Conservation (phyloP, 1,140 invertebrate species). For the Drosophila micromelanica region DNA sequence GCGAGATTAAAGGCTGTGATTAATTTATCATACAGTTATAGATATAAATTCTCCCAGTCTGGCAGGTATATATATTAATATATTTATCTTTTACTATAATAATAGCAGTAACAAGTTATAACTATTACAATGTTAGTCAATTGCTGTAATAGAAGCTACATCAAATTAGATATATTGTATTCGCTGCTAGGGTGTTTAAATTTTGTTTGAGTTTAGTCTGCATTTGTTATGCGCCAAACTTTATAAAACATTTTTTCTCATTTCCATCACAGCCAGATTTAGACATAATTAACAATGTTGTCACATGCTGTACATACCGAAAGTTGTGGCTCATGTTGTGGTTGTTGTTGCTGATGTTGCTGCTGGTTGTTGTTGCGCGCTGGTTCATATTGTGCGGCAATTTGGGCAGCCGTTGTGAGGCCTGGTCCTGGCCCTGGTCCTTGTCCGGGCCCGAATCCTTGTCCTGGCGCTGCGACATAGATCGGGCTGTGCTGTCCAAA, state of each 20-base stretch:
- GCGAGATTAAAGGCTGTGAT: too few relatives aligned
- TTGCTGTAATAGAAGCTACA: too few relatives aligned
- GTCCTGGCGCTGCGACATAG: slow-evolving; percentile 58
- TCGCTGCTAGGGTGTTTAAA: too few relatives aligned
- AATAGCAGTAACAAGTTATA: too few relatives aligned
- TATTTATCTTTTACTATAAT: too few relatives aligned
- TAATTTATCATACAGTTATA: too few relatives aligned
- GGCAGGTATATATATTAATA: too few relatives aligned
- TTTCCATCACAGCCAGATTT: slow-evolving; percentile 4
- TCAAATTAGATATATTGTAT: too few relatives aligned
- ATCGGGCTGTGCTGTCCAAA: slow-evolving; percentile 71
- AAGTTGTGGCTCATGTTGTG: slow-evolving; percentile 62
- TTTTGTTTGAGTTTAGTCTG: background rate
- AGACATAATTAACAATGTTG: slow-evolving; percentile 7
- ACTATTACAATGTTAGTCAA: too few relatives aligned
- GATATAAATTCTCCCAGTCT: too few relatives aligned
- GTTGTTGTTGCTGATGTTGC: slow-evolving; percentile 48
- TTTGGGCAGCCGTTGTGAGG: slow-evolving; percentile 73
- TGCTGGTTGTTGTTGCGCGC: slow-evolving; percentile 67
- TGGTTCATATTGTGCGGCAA: slow-evolving; percentile 81
- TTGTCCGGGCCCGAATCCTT: slow-evolving; percentile 22
- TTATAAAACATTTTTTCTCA: background rate
- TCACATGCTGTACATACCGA: slow-evolving; percentile 58
- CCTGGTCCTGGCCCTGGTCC: slow-evolving; percentile 3
- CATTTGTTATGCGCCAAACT: background rate